These are phyloP conservation scores for Caretta caretta DNA, from an alignment of 2,113 vertebrate genomes.

Conservation along the genomic window DNA sequence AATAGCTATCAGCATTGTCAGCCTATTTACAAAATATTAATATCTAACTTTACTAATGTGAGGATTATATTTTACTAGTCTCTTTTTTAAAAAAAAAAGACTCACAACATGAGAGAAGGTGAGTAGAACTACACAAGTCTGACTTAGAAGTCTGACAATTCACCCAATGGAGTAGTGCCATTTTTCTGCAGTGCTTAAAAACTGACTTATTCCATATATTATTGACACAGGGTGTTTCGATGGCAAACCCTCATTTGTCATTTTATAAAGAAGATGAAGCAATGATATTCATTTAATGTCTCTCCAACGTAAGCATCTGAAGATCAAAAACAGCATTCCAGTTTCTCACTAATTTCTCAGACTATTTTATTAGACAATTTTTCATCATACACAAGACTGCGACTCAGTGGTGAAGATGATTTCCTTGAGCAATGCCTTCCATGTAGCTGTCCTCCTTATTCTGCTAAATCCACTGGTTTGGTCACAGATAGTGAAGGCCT, in stretches of 20 bases:
- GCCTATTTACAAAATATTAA: neutral
- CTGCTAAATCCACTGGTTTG: neutral
- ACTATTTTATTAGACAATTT: neutral
- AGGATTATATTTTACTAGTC: neutral
- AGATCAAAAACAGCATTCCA: neutral
- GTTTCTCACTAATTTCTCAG: neutral
- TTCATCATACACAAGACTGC: neutral
- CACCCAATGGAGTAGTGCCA: neutral
- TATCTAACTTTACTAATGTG: neutral
- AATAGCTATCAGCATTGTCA: neutral
- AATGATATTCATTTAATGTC: fast-evolving
- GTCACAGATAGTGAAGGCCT: neutral
- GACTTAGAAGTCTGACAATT: neutral
- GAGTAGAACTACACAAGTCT: neutral
- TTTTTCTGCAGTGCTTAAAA: neutral
- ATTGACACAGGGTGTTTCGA: neutral
- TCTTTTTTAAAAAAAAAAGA: neutral
- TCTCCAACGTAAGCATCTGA: neutral
- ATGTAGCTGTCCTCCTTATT: neutral
- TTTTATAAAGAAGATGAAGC: neutral
- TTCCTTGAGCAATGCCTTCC: neutral
- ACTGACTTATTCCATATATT: neutral
- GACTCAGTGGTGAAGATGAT: neutral
- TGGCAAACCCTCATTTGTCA: neutral
- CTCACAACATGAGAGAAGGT: neutral